These are phyloP conservation scores for Oreochromis mossambicus DNA, from an alignment of 2,797 vertebrate genomes.

Conservation along the genomic window DNA sequence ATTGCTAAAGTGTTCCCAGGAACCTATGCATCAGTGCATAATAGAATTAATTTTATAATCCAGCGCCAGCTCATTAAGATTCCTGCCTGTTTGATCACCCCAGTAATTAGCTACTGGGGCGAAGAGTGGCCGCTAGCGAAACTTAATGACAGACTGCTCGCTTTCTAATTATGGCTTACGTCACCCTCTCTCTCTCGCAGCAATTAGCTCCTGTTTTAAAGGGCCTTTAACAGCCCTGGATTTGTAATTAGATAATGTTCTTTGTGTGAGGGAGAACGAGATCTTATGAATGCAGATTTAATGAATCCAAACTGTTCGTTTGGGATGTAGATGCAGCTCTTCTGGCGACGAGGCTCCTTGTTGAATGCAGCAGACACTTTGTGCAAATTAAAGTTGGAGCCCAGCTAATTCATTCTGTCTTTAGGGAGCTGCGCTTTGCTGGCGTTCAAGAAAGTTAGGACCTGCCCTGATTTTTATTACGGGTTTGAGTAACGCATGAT, in stretches of 20 bases:
- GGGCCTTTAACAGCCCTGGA: slow-evolving; percentile 50
- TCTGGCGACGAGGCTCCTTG: slow-evolving; percentile 6
- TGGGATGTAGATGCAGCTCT: slow-evolving; percentile 40
- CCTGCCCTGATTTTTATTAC: neutral
- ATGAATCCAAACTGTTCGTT: slow-evolving; percentile 52
- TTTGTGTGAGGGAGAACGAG: slow-evolving; percentile 2
- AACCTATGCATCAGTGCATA: neutral
- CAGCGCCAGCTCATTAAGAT: slow-evolving; percentile 47
- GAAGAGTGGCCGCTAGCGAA: slow-evolving; percentile 42
- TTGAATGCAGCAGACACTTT: slow-evolving; percentile 36
- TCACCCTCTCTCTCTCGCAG: slow-evolving; percentile 45
- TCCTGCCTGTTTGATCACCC: slow-evolving; percentile 43
- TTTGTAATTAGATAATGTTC: slow-evolving; percentile 64
- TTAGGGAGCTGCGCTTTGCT: neutral
- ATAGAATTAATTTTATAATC: slow-evolving; percentile 33
- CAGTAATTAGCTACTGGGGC: slow-evolving; percentile 47
- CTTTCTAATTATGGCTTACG: slow-evolving; percentile 58
- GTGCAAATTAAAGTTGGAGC: slow-evolving; percentile 35
- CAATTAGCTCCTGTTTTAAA: slow-evolving; percentile 67
- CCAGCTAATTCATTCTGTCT: slow-evolving; percentile 17
- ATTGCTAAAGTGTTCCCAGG: neutral
- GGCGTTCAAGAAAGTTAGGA: neutral
- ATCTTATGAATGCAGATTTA: slow-evolving; percentile 42
- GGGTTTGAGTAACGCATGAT: neutral
- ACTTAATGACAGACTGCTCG: slow-evolving; percentile 52